Conservation (phyloP, 2,113 vertebrate species). For the Cyprinus carpio region DNA sequence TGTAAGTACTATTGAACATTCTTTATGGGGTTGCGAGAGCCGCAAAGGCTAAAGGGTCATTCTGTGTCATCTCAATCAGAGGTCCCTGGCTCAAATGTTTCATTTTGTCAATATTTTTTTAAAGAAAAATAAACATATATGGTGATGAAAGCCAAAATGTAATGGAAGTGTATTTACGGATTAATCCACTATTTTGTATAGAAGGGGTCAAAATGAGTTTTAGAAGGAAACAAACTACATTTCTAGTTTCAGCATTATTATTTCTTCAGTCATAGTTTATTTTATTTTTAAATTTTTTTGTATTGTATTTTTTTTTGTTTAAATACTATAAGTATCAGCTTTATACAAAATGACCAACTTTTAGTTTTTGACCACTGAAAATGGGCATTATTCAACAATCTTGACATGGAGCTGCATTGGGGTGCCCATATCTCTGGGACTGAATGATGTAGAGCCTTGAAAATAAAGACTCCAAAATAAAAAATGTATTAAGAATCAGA, state of each 20-base stretch:
- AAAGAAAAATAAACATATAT: not conserved
- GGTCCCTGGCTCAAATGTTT: not conserved
- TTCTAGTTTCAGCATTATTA: no score
- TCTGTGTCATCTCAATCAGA: not conserved
- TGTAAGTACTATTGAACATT: not conserved
- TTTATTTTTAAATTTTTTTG: no score
- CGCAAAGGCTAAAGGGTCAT: not conserved
- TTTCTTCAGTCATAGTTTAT: no score
- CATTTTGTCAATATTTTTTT: not conserved
- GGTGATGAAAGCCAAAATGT: not conserved
- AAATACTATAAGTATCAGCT: no score
- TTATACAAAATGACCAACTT: no score
- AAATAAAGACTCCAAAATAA: not conserved
- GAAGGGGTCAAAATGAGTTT: no score
- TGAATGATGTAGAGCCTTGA: not conserved
- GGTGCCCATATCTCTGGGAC: not conserved
- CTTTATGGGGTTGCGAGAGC: not conserved
- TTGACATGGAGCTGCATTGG: not conserved
- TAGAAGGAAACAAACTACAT: no score
- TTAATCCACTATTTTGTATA: no score
- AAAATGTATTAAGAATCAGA: not conserved
- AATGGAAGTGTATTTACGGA: no score
- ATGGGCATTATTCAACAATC: not conserved
- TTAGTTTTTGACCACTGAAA: no score
- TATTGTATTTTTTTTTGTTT: no score